Evolutionary conservation across 2,888 invertebrate genomes (phyloP), one percentile per base, ranked within the genome.

Genomic region (Oscheius sp.): DNA sequence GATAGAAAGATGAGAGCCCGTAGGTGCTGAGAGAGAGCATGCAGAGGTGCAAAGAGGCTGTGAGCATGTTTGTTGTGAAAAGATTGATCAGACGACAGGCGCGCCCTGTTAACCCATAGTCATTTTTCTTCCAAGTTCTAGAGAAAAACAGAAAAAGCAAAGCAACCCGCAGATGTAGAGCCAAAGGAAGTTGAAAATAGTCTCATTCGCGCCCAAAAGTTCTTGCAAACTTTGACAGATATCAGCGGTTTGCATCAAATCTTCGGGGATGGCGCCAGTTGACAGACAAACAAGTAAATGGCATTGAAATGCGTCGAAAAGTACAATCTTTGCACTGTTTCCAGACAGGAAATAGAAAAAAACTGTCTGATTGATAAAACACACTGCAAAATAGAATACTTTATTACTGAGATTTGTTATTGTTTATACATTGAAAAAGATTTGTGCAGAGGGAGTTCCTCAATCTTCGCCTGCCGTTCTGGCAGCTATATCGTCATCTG

Each of bases 401-500:
- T 35, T 35, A 35, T 35, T 35, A 6, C 35, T 6, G 35, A 6
- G 9, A 35, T 35, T 35, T 35, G 58, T 29, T 25, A 9, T 13
- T 25, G 55, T 6, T 18, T 55, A 7, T 16, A 7, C 13, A 7
- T 49, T 49, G 16, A 3, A 49, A 58, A 35, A 9, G 35, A 35
- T 6, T 35, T 53, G 53, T 53, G 25, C 53, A 53, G 21, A 53
- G 21, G 49, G 35, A 35, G 35, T 35, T 35, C 35, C 35, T 35
- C 9, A 35, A 35, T 35, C 9, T 3, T 35, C 35, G 9, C 5
- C 55, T 55, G 16, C 23, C 21, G 25, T 23, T 6, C 46, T 18
- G 74, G 69, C 75, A 0, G 72, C 76, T 21, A 73, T 73, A 61
- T 82, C 78, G 12, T 80, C 75, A 41, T 78, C 78, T 9, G 79